Conservation (phyloP, 2,113 vertebrate species). For the Ceyx cyanopectus region DNA sequence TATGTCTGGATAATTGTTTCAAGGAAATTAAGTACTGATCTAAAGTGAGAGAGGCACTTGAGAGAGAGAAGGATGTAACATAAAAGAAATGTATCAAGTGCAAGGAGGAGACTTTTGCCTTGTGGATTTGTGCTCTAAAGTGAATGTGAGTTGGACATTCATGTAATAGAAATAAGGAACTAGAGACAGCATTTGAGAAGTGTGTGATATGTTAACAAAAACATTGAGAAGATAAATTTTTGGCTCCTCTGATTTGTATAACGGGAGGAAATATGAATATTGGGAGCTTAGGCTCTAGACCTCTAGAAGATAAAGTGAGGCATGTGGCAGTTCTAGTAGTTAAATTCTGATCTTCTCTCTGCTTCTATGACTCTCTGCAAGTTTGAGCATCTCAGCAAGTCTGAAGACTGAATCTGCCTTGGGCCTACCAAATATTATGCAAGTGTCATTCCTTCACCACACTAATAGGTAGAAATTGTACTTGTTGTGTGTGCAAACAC, state of each 20-base stretch:
- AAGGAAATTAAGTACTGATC: neutral
- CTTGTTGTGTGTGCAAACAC: neutral
- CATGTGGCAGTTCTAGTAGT: neutral
- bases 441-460: neutral
- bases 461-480: neutral
- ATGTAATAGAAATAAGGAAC: neutral
- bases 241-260: neutral
- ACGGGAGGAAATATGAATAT: neutral
- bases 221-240: neutral
- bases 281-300: neutral
- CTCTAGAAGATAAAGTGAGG: neutral
- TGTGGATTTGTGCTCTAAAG: neutral
- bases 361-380: neutral
- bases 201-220: accelerated
- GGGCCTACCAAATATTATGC: neutral
- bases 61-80: neutral
- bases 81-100: neutral
- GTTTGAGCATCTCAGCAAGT: neutral
- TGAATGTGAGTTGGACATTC: neutral
- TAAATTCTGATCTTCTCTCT: neutral
- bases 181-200: neutral
- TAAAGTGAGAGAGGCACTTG: neutral
- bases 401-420: neutral
- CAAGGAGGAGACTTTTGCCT: neutral
- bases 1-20: neutral